phyloP scores from a whole-genome alignment of 2,888 invertebrate genomes.

The Scaptodrosophila latifasciaeformis region DNA sequence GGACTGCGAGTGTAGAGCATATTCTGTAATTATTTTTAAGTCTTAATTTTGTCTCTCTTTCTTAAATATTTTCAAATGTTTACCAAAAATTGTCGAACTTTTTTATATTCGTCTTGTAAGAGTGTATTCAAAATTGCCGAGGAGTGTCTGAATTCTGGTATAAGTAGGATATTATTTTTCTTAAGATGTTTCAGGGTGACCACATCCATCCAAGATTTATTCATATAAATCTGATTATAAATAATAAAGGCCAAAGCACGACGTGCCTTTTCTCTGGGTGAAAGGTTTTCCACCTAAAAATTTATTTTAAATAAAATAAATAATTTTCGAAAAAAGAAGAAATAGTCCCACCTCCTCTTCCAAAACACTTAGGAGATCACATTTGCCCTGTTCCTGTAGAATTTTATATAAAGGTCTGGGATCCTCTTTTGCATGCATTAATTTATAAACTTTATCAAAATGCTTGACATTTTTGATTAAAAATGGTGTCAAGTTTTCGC shows the following conservation, averaged over 20 bases:
- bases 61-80: not conserved
- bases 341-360: conserved; percentile 50
- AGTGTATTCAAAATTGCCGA: conserved; percentile 45
- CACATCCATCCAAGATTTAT: conserved; percentile 70
- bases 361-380: conserved; percentile 67
- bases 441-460: conserved; percentile 48
- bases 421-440: conserved; percentile 52
- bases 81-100: conserved; percentile 65
- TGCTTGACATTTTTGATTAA: conserved; percentile 59
- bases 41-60: not conserved
- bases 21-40: conserved; percentile 49
- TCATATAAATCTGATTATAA: conserved; percentile 69
- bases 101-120: conserved; percentile 55
- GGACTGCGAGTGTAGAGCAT: conserved; percentile 72
- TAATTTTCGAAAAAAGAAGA: not conserved
- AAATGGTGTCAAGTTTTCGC: conserved; percentile 61
- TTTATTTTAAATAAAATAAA: not conserved
- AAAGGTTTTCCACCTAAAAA: conserved; percentile 51
- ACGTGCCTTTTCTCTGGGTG: conserved; percentile 64
- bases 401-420: conserved; percentile 66
- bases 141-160: conserved; percentile 60
- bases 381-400: conserved; percentile 59
- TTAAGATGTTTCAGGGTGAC: conserved; percentile 61
- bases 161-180: conserved; percentile 52
- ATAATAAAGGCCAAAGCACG: conserved; percentile 62